phyloP scores from a whole-genome alignment of 2,888 invertebrate species.

The Calameuta idolon region DNA sequence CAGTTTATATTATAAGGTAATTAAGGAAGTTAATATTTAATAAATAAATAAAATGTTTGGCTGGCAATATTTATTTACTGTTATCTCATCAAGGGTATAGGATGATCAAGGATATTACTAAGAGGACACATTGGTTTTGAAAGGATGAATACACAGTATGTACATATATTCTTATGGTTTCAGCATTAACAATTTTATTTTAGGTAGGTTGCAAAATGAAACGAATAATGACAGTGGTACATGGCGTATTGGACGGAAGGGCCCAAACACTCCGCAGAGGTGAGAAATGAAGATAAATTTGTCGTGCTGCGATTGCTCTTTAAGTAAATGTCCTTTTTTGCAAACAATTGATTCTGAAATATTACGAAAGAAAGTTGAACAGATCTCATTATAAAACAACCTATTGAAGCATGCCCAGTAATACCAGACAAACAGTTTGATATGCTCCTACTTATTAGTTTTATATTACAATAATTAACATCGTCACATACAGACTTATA shows the following conservation, averaged over 20 bases:
- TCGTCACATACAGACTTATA: slow-evolving; percentile 64
- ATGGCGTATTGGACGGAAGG: slow-evolving; percentile 64
- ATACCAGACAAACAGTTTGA: slow-evolving; percentile 57
- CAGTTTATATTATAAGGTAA: background rate
- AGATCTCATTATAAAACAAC: slow-evolving; percentile 60
- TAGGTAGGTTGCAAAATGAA: slow-evolving; percentile 59
- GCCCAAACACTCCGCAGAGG: slow-evolving; percentile 65
- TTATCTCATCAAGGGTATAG: background rate
- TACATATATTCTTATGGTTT: slow-evolving; percentile 52
- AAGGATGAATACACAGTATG: slow-evolving; percentile 40
- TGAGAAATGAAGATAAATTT: slow-evolving; percentile 60
- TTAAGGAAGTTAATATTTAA: background rate
- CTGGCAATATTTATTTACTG: background rate
- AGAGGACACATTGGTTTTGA: background rate
- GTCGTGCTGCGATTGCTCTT: slow-evolving; percentile 58
- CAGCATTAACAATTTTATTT: slow-evolving; percentile 63
- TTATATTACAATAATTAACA: slow-evolving; percentile 66
- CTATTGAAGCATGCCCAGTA: slow-evolving; percentile 59
- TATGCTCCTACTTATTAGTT: slow-evolving; percentile 60
- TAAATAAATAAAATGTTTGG: background rate
- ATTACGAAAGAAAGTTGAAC: slow-evolving; percentile 44
- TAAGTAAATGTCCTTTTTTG: slow-evolving; percentile 45
- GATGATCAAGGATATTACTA: background rate
- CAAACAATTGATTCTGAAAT: slow-evolving; percentile 50
- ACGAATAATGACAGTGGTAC: slow-evolving; percentile 61